Evolutionary conservation across 1,140 invertebrate genomes (phyloP).

Genomic region (Vollenhovia emeryi): DNA sequence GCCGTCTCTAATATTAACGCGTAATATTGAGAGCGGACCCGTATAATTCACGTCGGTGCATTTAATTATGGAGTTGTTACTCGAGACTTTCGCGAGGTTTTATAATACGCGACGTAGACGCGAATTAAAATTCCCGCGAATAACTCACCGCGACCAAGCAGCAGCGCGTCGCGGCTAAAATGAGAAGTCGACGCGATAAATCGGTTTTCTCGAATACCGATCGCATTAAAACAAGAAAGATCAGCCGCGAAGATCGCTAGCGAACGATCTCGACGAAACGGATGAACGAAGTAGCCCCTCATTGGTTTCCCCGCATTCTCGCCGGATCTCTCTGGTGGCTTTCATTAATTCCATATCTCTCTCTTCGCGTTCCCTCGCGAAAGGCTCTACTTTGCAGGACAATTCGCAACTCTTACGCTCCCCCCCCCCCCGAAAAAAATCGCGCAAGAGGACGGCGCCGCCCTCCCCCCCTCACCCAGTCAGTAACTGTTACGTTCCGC

Average conservation of each 20-base stretch:
- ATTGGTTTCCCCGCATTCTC: background rate
- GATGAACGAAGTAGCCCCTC: background rate
- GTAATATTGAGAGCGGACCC: background rate
- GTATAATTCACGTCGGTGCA: background rate
- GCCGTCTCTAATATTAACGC: background rate
- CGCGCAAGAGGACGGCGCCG: background rate
- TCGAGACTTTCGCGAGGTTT: background rate
- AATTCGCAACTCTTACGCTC: background rate
- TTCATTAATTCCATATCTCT: background rate
- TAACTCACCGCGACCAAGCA: background rate
- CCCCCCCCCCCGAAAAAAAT: background rate
- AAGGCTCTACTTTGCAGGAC: background rate
- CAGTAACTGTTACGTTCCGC: background rate
- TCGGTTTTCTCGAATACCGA: slow-evolving; percentile 3
- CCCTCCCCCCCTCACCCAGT: too few relatives aligned
- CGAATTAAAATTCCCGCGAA: background rate
- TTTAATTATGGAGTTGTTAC: slow-evolving; percentile 5
- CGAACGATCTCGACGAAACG: background rate
- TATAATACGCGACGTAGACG: background rate
- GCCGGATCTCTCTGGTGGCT: background rate
- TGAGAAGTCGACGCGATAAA: slow-evolving; percentile 2
- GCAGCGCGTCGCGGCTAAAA: background rate
- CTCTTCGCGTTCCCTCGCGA: background rate
- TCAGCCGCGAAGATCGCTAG: background rate
- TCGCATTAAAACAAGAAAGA: slow-evolving; percentile 1